Percentiles rank a stretch among this genome's conserved stretches.
These are phyloP conservation scores for Cheilosia urbana DNA, from an alignment of 2,888 invertebrate species.

Conservation along the genomic window DNA sequence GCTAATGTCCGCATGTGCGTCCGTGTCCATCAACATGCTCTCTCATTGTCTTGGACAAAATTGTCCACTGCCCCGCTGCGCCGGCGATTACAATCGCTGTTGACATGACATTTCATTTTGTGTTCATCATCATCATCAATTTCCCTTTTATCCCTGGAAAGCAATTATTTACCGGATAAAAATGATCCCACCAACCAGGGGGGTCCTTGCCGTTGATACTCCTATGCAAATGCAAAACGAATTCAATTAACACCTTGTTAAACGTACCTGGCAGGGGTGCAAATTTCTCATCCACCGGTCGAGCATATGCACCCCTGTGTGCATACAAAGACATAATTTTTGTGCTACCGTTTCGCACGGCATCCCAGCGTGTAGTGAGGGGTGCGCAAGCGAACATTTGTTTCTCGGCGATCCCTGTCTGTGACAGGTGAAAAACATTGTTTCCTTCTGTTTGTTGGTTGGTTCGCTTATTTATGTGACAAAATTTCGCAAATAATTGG, in stretches of 20 bases:
- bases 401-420: conserved; percentile 36
- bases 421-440: conserved; percentile 72
- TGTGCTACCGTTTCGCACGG: conserved; percentile 64
- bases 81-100: conserved; percentile 79
- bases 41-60: conserved; percentile 8
- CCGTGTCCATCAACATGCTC: conserved; percentile 50
- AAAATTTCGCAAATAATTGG: conserved; percentile 84
- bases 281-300: neutral
- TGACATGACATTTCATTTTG: conserved; percentile 80
- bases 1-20: conserved; percentile 36
- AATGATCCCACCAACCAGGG: conserved; percentile 42
- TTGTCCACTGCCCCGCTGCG: conserved; percentile 8
- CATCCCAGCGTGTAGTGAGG: conserved; percentile 13
- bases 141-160: conserved; percentile 20
- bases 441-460: conserved; percentile 58
- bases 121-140: conserved; percentile 73
- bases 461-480: conserved; percentile 83
- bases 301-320: conserved; percentile 5
- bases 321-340: conserved; percentile 66
- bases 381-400: conserved; percentile 67
- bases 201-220: conserved; percentile 38
- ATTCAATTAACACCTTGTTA: conserved; percentile 83
- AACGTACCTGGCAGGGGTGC: conserved; percentile 58
- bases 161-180: conserved; percentile 32
- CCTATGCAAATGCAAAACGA: conserved; percentile 82